A percentile compares a stretch with the other conserved stretches of the same genome.
Conservation (phyloP, 2,888 invertebrate species). For the Rhagonycha lutea region DNA sequence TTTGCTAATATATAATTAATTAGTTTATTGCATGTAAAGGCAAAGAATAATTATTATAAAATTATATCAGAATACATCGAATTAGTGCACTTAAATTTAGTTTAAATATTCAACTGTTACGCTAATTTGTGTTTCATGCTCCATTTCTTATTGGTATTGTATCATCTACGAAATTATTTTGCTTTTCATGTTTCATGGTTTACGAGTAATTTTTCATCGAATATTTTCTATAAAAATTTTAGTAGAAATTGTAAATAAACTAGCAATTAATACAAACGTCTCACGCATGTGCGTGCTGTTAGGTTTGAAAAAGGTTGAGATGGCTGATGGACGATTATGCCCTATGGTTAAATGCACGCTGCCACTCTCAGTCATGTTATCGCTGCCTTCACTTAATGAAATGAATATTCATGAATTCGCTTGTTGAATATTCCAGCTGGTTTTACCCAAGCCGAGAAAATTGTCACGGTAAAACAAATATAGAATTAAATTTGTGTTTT, state of each 20-base stretch:
- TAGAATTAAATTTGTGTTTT: slow-evolving; percentile 36
- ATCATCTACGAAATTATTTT: background rate
- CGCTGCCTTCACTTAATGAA: slow-evolving; percentile 48
- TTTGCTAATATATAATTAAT: background rate
- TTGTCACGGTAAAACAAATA: slow-evolving; percentile 41
- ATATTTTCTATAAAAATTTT: background rate
- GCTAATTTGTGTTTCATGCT: background rate
- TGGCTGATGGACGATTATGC: slow-evolving; percentile 35
- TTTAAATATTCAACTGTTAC: background rate
- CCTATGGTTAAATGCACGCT: slow-evolving; percentile 39
- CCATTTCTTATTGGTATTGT: background rate
- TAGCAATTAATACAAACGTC: slow-evolving; percentile 5
- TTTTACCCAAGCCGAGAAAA: slow-evolving; percentile 38
- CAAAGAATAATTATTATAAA: background rate
- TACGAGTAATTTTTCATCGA: background rate
- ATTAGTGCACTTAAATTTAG: background rate
- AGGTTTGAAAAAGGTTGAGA: slow-evolving; percentile 10
- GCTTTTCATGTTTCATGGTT: background rate
- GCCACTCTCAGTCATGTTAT: slow-evolving; percentile 41
- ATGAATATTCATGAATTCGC: slow-evolving; percentile 48
- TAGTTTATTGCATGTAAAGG: background rate
- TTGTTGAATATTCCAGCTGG: slow-evolving; percentile 45
- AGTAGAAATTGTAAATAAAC: background rate
- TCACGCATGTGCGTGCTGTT: slow-evolving; percentile 19
- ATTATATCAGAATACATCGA: background rate